phyloP scores from a whole-genome alignment of 1,140 invertebrate genomes.

The Solenopsis fugax region DNA sequence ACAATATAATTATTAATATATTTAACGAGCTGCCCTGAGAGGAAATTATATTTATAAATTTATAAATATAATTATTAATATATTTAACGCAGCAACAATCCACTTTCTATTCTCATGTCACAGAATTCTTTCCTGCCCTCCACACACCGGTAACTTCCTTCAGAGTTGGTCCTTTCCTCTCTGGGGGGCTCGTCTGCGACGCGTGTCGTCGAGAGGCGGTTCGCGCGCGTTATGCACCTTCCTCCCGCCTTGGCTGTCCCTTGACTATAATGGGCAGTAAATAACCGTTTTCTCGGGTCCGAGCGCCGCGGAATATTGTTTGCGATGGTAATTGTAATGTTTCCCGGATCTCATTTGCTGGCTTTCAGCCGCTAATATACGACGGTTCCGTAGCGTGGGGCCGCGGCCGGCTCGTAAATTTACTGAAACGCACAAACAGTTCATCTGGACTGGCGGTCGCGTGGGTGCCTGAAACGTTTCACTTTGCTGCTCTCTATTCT shows the following conservation, averaged over 20 bases:
- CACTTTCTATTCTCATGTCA: background rate
- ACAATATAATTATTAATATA: background rate
- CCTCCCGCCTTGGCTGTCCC: conserved; percentile 56
- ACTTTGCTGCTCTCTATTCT: conserved; percentile 67
- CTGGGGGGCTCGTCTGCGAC: conserved; percentile 20
- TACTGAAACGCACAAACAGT: conserved; percentile 82
- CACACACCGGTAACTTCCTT: background rate
- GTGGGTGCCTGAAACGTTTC: conserved; percentile 80
- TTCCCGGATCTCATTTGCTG: conserved; percentile 82
- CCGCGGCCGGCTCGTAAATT: conserved; percentile 76
- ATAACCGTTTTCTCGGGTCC: conserved; percentile 76
- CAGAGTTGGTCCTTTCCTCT: background rate
- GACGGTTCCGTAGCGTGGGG: conserved; percentile 72
- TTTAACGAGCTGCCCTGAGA: too few species aligned
- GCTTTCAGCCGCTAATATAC: conserved; percentile 82
- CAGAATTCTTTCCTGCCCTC: background rate
- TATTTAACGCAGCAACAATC: background rate
- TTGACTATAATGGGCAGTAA: conserved; percentile 79
- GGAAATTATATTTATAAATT: too few species aligned
- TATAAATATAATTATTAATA: background rate
- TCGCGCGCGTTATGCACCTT: conserved; percentile 42
- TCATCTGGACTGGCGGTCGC: conserved; percentile 79
- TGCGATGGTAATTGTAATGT: conserved; percentile 83
- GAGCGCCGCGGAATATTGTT: conserved; percentile 77
- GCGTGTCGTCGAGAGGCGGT: conserved; percentile 47